Percentiles rank a stretch among this genome's conserved stretches.
Evolutionary conservation across 35 echinoderm and acorn worm genomes (phyloP).

Genomic region (Eucidaris tribuloides): DNA sequence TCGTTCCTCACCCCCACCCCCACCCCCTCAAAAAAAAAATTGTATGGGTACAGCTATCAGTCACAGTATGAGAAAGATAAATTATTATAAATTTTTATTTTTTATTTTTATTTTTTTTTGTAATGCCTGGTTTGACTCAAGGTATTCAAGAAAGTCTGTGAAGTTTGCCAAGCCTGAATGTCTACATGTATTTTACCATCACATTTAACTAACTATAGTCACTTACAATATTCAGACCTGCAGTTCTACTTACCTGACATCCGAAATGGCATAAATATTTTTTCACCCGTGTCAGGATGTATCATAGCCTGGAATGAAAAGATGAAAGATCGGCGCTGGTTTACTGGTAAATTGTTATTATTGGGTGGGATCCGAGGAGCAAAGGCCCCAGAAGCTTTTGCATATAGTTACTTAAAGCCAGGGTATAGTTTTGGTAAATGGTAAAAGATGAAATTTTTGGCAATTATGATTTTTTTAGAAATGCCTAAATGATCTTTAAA

Average conservation of each 20-base stretch:
- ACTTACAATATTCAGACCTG: background rate
- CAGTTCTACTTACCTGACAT: conserved; percentile 92
- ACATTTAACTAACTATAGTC: background rate
- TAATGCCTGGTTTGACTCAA: too few species aligned
- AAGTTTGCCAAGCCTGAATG: too few species aligned
- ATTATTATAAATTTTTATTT: too few species aligned
- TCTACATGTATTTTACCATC: too few species aligned
- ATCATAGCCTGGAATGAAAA: conserved; percentile 75
- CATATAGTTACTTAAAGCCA: background rate
- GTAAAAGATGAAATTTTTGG: background rate
- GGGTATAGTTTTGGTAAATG: background rate
- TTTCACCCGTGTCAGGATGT: conserved; percentile 94
- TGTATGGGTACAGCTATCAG: too few species aligned
- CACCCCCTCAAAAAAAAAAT: too few species aligned
- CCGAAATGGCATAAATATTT: conserved; percentile 93
- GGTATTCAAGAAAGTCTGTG: too few species aligned
- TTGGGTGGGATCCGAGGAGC: background rate
- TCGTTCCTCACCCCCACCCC: too few species aligned
- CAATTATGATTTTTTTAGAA: background rate
- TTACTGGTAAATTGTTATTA: background rate
- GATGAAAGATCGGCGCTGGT: background rate
- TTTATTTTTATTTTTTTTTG: too few species aligned
- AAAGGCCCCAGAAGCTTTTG: background rate
- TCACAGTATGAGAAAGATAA: too few species aligned
- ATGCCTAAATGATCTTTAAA: background rate